Evolutionary conservation across 2,888 invertebrate genomes (phyloP), one percentile per base, ranked within the genome.

Genomic region (Aethes cnicana): DNA sequence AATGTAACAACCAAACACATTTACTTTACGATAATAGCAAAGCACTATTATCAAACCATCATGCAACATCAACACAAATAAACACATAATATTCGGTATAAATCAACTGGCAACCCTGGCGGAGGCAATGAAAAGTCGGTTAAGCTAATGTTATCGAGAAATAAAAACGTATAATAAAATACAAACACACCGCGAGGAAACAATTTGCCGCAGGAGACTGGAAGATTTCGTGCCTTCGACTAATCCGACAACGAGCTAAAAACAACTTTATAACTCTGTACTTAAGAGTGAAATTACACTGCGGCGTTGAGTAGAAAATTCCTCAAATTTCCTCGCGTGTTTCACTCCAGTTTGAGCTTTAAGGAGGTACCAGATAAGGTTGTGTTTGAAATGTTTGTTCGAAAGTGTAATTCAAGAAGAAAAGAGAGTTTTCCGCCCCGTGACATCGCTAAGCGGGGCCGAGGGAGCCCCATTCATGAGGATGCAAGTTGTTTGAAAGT

Each of bases 121-220:
- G 54, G 58, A 81, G 84, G 88, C 88, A 87, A 89, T 89, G 88
- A 89, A 89, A 89, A 89, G 87, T 88, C 88, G 85, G 88, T 89
- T 88, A 88, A 88, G 89, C 88, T 88, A 89, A 89, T 89, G 88
- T 89, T 89, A 89, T 89, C 88, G 88, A 82, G 84, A 81, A 88
- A 88, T 89, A 89, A 89, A 89, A 89, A 88, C 87, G 88, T 89
- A 88, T 89, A 88, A 88, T 89, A 89, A 89, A 89, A 89, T 88
- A 88, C 87, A 86, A 88, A 87, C 88, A 87, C 81, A 84, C 81
- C 78, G 83, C 81, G 86, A 85, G 89, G 87, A 88, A 88, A 89
- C 87, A 89, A 88, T 88, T 88, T 88, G 86, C 87, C 86, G 83
- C 84, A 77, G 81, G 86, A 87, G 85, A 84, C 86, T 79, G 84